Conservation (phyloP, 1,140 invertebrate species). For the Pogonomyrmex californicus region DNA sequence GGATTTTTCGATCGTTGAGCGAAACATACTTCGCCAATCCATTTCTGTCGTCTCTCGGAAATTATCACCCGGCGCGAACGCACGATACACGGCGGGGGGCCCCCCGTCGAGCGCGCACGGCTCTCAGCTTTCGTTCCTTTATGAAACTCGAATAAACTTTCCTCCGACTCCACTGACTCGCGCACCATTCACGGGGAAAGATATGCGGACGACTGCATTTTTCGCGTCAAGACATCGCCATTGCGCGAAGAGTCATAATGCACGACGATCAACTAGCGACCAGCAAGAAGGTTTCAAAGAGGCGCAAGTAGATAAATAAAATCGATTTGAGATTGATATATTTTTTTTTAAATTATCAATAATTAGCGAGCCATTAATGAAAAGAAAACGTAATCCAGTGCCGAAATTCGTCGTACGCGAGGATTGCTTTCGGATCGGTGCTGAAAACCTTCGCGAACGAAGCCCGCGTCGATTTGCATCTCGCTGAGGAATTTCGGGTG, state of each 20-base stretch:
- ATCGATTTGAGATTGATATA: neutral
- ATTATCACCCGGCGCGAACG: slow-evolving; percentile 73
- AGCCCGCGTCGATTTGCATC: neutral
- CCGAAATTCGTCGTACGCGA: neutral
- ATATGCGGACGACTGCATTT: slow-evolving; percentile 13
- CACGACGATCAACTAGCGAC: neutral
- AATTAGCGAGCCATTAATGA: neutral
- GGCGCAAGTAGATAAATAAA: neutral
- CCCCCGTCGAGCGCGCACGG: slow-evolving; percentile 63
- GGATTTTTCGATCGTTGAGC: slow-evolving; percentile 73
- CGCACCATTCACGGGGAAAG: slow-evolving; percentile 46
- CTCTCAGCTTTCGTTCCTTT: slow-evolving; percentile 72
- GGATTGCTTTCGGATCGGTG: neutral
- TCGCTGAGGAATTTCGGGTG: slow-evolving; percentile 10
- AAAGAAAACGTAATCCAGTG: neutral
- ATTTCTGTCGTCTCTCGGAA: slow-evolving; percentile 76
- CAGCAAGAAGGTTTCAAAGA: neutral
- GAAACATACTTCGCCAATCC: slow-evolving; percentile 74
- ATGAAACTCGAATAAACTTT: slow-evolving; percentile 73
- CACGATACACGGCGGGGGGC: slow-evolving; percentile 65
- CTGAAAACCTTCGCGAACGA: neutral
- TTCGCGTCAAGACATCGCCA: slow-evolving; percentile 8
- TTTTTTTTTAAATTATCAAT: neutral
- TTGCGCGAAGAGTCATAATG: neutral
- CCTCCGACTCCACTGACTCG: slow-evolving; percentile 53